Evolutionary conservation across 2,797 vertebrate genomes (phyloP), one percentile per base, ranked within the genome.

Genomic region (Phoebastria nigripes): DNA sequence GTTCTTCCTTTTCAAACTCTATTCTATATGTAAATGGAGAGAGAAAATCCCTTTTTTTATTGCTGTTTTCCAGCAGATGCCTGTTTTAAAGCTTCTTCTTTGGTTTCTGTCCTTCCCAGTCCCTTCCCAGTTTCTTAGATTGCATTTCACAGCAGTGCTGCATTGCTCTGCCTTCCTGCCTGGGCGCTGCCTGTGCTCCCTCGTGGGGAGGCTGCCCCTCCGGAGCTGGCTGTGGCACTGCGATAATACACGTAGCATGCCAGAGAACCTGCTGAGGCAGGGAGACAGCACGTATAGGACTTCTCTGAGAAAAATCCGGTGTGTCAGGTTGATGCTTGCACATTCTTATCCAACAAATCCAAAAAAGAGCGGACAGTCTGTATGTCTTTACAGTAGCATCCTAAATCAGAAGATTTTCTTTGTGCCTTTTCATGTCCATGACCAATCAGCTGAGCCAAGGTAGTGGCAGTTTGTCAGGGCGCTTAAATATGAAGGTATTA

Each of bases 341-440:
- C 0, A 0, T 78, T 93, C 67, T 85, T 90, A 79, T 44, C 26
- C 51, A 87, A 47, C 14, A 81, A 90, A 3, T 8, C 47, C 67
- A 3, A 42, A 79, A 78, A 78, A 41, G 19, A 52, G 47, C 20
- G 11, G 41, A 87, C 52, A 65, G n/a, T 84, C 59, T 87, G 10
- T 77, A 31, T 47, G 28, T 88, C 47, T 78, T 58, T 79, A n/a
- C 17, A 18, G 19, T 29, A 83, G 33, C 51, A 65, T 71, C 37
- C 63, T 82, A 84, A 94, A 87, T 69, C 33, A 61, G 37, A 65
- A 61, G 33, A 56, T 83, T 80, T 89, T 81, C 49, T 87, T 80
- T 83, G 26, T 92, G n/a, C 62, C 26, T 96, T 96, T 93, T 81
- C 8, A 0, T 73, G 63, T 49, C 51, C 18, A 3, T 71, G 41